Percentiles rank a stretch among this genome's conserved stretches.
phyloP scores from a whole-genome alignment of 2,113 vertebrate genomes.

The Urocolius indicus region DNA sequence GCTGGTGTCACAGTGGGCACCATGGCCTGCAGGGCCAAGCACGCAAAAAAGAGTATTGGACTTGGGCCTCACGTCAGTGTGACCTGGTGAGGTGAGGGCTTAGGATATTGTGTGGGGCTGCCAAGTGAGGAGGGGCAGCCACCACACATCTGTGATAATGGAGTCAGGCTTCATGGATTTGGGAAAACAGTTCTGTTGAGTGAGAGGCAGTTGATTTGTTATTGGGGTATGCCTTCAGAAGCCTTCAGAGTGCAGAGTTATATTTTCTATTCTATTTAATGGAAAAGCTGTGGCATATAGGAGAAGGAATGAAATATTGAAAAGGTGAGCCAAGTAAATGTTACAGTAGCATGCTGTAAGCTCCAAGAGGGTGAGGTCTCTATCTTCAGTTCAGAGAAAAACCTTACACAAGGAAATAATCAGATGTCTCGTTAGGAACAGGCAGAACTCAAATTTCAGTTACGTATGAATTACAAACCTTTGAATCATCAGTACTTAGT shows the following conservation, averaged over 20 bases:
- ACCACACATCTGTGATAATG: neutral
- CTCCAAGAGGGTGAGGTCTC: neutral
- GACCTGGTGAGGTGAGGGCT: too few species aligned
- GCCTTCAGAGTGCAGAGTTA: neutral
- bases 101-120: too few species aligned
- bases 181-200: neutral
- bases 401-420: neutral
- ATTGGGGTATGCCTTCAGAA: neutral
- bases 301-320: neutral
- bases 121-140: too few species aligned
- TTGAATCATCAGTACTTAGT: neutral
- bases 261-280: neutral
- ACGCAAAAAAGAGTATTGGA: too few species aligned
- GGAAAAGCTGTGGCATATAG: neutral
- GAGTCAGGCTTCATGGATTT: neutral
- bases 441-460: neutral
- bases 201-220: neutral
- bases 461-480: neutral
- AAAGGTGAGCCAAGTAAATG: neutral
- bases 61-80: too few species aligned
- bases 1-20: too few species aligned
- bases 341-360: neutral
- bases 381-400: neutral
- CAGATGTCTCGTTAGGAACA: neutral
- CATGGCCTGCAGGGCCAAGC: too few species aligned